phyloP scores from a whole-genome alignment of 1,140 invertebrate genomes.

The Dryas iulia region DNA sequence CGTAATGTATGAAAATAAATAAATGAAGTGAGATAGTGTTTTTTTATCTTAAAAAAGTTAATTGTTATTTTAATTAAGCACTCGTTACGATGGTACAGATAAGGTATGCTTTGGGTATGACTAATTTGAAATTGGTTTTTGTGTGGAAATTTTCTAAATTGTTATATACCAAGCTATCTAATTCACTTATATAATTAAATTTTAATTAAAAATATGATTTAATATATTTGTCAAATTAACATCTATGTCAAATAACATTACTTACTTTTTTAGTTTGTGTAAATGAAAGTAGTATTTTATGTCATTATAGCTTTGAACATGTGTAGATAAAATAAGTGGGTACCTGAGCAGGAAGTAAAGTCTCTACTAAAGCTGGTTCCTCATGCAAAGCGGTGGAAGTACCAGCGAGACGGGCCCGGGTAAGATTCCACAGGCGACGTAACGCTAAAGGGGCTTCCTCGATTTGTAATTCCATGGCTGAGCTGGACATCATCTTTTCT shows the following conservation, averaged over 20 bases:
- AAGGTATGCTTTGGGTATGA: neutral
- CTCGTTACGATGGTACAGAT: neutral
- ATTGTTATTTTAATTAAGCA: neutral
- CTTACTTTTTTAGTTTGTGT: too few species aligned
- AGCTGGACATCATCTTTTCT: slow-evolving; percentile 68
- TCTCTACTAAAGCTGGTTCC: slow-evolving; percentile 64
- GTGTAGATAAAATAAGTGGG: neutral
- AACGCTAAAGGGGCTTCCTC: slow-evolving; percentile 72
- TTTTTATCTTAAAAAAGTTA: neutral
- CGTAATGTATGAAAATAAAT: neutral
- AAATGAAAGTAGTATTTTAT: too few species aligned
- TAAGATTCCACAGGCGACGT: slow-evolving; percentile 74
- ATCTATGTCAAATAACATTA: too few species aligned
- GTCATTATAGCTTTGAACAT: neutral
- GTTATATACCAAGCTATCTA: too few species aligned
- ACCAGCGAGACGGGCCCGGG: slow-evolving; percentile 70
- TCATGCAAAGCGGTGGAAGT: slow-evolving; percentile 61
- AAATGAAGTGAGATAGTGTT: neutral
- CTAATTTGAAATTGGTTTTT: too few species aligned
- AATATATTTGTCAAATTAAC: too few species aligned
- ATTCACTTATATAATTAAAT: too few species aligned
- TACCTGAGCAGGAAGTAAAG: slow-evolving; percentile 70
- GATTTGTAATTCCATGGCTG: slow-evolving; percentile 65
- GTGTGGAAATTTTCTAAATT: too few species aligned
- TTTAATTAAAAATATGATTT: too few species aligned